Evolutionary conservation across 2,888 invertebrate genomes (phyloP), one percentile per base, ranked within the genome.

Genomic region (Brachyptera putata): DNA sequence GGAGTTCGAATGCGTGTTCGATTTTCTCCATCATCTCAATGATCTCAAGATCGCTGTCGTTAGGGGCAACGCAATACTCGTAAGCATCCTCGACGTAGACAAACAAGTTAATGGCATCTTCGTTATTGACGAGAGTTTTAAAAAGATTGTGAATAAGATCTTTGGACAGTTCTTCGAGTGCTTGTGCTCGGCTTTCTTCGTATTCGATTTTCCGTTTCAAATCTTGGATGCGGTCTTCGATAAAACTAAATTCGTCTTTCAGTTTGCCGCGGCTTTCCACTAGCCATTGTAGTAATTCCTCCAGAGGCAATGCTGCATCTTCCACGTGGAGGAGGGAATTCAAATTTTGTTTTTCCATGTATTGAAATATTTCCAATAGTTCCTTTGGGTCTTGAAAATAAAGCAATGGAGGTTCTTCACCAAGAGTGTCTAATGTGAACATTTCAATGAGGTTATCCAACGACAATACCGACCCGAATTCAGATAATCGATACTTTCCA

Each of bases 81-180:
- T 80, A 86, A 26, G 83, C 79, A 69, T 84, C 85, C 69, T 85
- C 83, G 58, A 86, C 77, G 69, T 81, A 81, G 5, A 82, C 75
- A 62, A 77, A 73, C 36, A 85, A 71, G 69, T 81, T 80, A 21
- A 85, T 72, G 30, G 83, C 79, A 9, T 81, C 79, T 34, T 77
- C 75, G 11, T 80, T 77, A 57, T 80, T 80, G 0, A 84, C 76
- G 30, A 79, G 72, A 14, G 80, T 74, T 60, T 79, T 81, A 69
- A 85, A 84, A 46, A 79, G 71, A 0, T 80, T 79, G 61, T 80
- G 73, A 13, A 86, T 72, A 57, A 85, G 74, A 66, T 77, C 75
- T 62, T 76, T 75, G 62, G 84, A 75, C 48, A 86, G 69, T 57
- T 75, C 77, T 67, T 76, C 74, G 11, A 80, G 68, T 53, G 74